Base-by-base conservation (phyloP, 2,888 invertebrate species). In the Acrobasis suavella region DNA sequence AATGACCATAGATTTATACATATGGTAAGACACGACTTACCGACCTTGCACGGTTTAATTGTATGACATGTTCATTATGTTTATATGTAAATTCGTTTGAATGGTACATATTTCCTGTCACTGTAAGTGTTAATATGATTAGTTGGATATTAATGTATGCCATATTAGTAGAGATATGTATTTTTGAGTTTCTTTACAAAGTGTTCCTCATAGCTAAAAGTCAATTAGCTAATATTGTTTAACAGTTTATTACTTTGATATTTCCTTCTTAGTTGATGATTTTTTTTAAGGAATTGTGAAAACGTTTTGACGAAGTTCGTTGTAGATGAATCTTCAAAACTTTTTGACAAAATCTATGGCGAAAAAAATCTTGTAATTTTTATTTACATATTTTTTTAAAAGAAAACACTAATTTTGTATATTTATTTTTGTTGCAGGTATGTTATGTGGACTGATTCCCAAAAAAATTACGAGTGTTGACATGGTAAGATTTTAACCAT, bases 71-170 rank as follows among this genome's bases (percentile, higher is more conserved):
- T 42, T 56, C 22, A 56, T 56, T 56, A 42, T 46, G 42, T 17
- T 46, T 56, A 16, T 39, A 56, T 56, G 16, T 46, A 56, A 42
- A 56, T 42, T 15, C 16, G 42, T 17, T 56, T 56, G 42, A 56
- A 56, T 56, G 56, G 56, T 56, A 46, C 56, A 56, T 56, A 56
- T 56, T 56, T 56, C 16, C 56, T 56, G 46, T 56, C 56, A 56
- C 56, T 14, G 14, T 56, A 42, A 56, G 56, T 56, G 56, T 56
- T 17, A 56, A 56, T 46, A 56, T 42, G 17, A 56, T 56, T 56
- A 42, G 15, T 38, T 52, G 1, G 6, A 22, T 17, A 56, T n/a
- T 56, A 22, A 22, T 42, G 8, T 14, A 7, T 10, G 56, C 42
- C 42, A 22, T 56, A 42, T 42, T 17, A 1, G 56, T 56, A 10